Conservation (phyloP, 37 sponge, comb jelly and placozoan genomes). For the Eunapius fragilis region DNA sequence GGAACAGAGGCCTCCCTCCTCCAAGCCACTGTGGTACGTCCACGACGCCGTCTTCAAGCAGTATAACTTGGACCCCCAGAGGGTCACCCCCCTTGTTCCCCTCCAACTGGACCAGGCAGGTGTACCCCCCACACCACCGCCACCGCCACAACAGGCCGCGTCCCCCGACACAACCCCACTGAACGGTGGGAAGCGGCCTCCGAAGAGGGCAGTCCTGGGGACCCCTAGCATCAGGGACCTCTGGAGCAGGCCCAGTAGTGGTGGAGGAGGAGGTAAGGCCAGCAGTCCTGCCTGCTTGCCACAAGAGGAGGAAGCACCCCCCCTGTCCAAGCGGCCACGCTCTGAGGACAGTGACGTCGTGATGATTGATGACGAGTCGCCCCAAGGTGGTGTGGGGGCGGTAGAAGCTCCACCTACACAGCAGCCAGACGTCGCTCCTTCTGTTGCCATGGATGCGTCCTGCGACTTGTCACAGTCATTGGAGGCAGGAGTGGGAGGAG, state of each 20-base stretch:
- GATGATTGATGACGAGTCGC: not conserved
- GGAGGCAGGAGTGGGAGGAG: not conserved
- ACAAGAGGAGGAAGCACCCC: not conserved
- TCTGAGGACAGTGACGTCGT: not conserved
- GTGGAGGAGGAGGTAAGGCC: not conserved
- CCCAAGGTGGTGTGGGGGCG: not conserved
- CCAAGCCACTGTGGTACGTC: conserved; percentile 52
- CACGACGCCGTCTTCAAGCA: conserved; percentile 49
- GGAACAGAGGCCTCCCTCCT: conserved; percentile 39
- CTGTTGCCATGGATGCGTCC: not conserved
- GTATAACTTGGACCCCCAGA: conserved; percentile 35
- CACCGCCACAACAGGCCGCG: no score
- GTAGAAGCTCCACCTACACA: no score
- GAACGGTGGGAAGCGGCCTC: not conserved
- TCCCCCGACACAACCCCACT: not conserved
- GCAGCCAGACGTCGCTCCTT: not conserved
- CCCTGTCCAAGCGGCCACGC: not conserved
- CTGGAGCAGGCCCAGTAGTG: not conserved
- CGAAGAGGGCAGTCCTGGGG: not conserved
- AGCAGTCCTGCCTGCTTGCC: not conserved
- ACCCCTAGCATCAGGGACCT: not conserved
- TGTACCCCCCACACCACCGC: no score
- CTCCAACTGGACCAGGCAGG: not conserved
- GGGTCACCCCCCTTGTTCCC: not conserved
- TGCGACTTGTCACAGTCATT: not conserved